phyloP scores from a whole-genome alignment of 2,888 invertebrate genomes.

The Machimus atricapillus region DNA sequence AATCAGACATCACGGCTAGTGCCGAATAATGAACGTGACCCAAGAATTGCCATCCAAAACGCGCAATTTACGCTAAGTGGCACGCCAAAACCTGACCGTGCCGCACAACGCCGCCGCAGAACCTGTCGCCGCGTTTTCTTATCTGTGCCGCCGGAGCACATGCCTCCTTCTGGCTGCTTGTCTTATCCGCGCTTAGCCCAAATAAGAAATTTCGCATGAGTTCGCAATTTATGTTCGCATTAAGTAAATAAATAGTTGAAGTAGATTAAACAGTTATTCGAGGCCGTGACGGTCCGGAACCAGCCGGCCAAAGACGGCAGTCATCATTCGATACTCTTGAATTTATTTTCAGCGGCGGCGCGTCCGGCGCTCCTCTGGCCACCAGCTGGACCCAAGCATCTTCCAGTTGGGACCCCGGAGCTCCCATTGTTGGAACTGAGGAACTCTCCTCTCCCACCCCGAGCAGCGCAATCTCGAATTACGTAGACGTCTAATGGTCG shows the following conservation, averaged over 20 bases:
- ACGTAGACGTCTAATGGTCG: background rate
- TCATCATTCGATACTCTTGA: slow-evolving; percentile 31
- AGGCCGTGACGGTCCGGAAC: slow-evolving; percentile 4
- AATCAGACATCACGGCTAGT: slow-evolving; percentile 9
- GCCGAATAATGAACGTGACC: slow-evolving; percentile 21
- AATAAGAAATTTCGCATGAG: slow-evolving; percentile 32
- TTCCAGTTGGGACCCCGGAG: background rate
- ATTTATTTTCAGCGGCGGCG: background rate
- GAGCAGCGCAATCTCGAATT: background rate
- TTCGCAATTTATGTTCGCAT: slow-evolving; percentile 29
- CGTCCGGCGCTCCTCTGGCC: background rate
- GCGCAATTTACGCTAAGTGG: background rate
- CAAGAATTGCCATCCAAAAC: slow-evolving; percentile 2
- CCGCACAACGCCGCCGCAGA: background rate
- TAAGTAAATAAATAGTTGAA: slow-evolving; percentile 37
- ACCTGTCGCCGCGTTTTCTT: slow-evolving; percentile 6
- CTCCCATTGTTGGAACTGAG: background rate
- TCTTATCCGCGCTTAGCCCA: background rate
- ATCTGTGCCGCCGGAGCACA: background rate
- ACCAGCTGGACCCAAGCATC: background rate
- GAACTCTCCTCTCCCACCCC: background rate
- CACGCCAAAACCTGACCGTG: background rate
- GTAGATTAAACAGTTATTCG: slow-evolving; percentile 30
- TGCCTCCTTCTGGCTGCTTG: background rate
- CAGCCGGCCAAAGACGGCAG: background rate